Base-by-base conservation (phyloP, 1,140 invertebrate species). In the Rhizoglyphus robini region DNA sequence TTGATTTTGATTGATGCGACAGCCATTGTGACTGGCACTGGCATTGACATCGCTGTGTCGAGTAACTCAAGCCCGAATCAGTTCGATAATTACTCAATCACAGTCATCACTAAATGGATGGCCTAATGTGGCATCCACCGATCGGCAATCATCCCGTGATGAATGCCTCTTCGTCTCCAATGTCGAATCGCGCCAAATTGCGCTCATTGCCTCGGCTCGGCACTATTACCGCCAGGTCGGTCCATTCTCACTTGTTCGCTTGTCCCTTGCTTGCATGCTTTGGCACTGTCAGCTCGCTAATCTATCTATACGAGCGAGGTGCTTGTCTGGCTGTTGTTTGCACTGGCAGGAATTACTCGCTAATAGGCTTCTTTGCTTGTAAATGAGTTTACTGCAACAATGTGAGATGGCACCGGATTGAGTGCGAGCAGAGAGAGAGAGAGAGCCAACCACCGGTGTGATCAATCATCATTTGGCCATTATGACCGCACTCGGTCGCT, bases 381-480 rank as follows among this genome's bases (percentile, higher is more conserved):
- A 54, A 54, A 54, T 54, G 51, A 54, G 51, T 54, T 25, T 54
- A 15, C 36, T 41, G 36, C 8, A 8, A 41, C 36, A 41, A 41
- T 41, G 36, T 18, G 18, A 41, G 36, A 41, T 41, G 36, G 36
- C 36, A 41, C 36, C 18, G 36, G 18, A 41, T 18, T 8, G n/a
- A n/a, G n/a, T n/a, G 41, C 15, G 15, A 46, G 41, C 15, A 23
- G 15, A 46, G 41, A 15, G 41, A 23, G 15, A 46, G 41, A 15
- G 23, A 23, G 15, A 46, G 41, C 41, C 31, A 8, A 32, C 15
- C 51, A 54, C 20, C 51, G 51, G 20, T 54, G 51, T 32, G 51
- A 54, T 54, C 51, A 54, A 54, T 54, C 51, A 54, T 54, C 51
- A 54, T 54, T 54, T 54, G 20, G 51, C 51, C 51, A 54, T 54